Evolutionary conservation across 2,797 vertebrate species (phyloP).

Genomic region (Hydrocynus forskahlii): DNA sequence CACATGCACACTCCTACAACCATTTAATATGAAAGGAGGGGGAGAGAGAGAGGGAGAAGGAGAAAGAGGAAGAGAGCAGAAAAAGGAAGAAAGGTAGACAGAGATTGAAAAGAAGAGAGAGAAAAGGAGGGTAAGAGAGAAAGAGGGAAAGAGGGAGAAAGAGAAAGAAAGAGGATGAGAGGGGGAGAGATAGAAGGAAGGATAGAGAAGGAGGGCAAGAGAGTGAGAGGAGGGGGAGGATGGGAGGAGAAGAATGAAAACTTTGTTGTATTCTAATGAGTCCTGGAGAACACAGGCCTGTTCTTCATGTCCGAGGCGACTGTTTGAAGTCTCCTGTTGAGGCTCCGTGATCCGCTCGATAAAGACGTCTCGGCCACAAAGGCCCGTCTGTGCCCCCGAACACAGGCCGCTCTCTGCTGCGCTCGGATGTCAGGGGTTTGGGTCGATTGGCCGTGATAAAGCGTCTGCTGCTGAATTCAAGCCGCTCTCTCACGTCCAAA

Average conservation of each 20-base stretch:
- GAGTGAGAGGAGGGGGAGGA: background rate
- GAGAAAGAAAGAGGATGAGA: too few species aligned
- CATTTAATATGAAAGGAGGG: slow-evolving; percentile 1
- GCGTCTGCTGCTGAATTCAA: slow-evolving; percentile 63
- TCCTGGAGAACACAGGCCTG: slow-evolving; percentile 51
- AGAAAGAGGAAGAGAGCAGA: too few species aligned
- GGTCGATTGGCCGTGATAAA: slow-evolving; percentile 63
- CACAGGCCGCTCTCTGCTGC: slow-evolving; percentile 49
- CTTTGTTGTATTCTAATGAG: slow-evolving; percentile 51
- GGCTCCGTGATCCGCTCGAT: slow-evolving; percentile 58
- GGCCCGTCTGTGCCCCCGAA: slow-evolving; percentile 52
- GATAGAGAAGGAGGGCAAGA: background rate
- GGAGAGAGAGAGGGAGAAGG: background rate
- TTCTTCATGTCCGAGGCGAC: slow-evolving; percentile 38
- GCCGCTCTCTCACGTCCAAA: slow-evolving; percentile 51
- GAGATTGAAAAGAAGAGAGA: too few species aligned
- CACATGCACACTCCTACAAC: too few species aligned
- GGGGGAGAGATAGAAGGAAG: too few species aligned
- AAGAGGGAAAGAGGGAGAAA: too few species aligned
- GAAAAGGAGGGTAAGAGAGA: too few species aligned
- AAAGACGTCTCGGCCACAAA: slow-evolving; percentile 57
- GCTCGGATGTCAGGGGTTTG: slow-evolving; percentile 58
- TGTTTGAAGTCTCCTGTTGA: slow-evolving; percentile 55
- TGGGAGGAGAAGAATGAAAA: slow-evolving; percentile 30
- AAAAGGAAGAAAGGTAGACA: too few species aligned